Base-by-base conservation (phyloP, 2,888 invertebrate genomes). In the Drosophila cognata region DNA sequence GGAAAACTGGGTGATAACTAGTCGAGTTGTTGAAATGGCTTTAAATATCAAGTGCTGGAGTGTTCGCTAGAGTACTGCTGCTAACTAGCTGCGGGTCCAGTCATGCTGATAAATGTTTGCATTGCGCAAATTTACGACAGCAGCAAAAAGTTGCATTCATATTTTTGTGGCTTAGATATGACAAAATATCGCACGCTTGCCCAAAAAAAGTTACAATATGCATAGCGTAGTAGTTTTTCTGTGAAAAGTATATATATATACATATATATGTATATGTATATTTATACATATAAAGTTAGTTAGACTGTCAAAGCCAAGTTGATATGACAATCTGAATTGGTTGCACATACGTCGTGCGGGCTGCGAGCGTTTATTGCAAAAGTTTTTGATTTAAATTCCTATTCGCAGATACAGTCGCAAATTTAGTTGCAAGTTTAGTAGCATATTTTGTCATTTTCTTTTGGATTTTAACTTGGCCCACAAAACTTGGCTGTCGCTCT, bases 91-190 rank as follows among this genome's bases (percentile, higher is more conserved):
- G 63, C 50, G 66, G 35, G 67, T 76, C 77, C 77, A 67, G 73
- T 59, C 74, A 56, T 59, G 69, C 88, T 88, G 85, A 88, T 85
- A 85, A 88, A 85, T 85, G 81, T 85, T 88, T 88, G 83, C 85
- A 66, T 85, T 77, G 83, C 79, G 71, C 75, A 85, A 85, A 85
- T 88, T 85, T 88, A 88, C 83, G 85, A 85, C 83, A 88, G 79
- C 65, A 72, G 70, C 78, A 84, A 82, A 87, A 84, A 88, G 81
- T 88, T 79, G 69, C 79, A 71, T 77, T 81, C 81, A 72, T 79
- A 83, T 77, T 82, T 84, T 71, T 84, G 83, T 83, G 88, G 88
- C 75, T 87, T 75, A 85, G 88, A 88, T 85, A 83, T 81, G 85
- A 83, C 85, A 83, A 88, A 88, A 88, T 77, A 82, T 72, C 66